These are phyloP conservation scores for Crepidodera aurea DNA, from an alignment of 2,888 invertebrate genomes.

Conservation along the genomic window DNA sequence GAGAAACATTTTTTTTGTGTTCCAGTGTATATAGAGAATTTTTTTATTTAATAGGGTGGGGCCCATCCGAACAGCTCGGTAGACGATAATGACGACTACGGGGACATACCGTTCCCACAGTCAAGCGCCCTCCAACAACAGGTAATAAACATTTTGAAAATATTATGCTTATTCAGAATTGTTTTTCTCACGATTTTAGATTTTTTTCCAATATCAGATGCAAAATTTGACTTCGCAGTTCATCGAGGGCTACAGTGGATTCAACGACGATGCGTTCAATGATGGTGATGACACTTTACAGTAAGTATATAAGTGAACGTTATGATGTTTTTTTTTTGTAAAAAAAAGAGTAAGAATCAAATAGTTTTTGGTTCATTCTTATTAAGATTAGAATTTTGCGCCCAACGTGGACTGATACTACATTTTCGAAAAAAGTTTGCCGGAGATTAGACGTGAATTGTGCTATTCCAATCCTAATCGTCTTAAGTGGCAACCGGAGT, in stretches of 20 bases:
- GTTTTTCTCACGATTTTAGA: conserved; percentile 55
- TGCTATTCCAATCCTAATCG: too few species aligned
- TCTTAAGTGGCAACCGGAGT: too few species aligned
- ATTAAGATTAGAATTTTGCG: too few species aligned
- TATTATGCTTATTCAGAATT: conserved; percentile 8
- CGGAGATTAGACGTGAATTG: too few species aligned
- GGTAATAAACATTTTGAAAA: conserved; percentile 51
- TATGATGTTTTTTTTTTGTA: too few species aligned
- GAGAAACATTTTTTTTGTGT: background rate
- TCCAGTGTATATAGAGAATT: too few species aligned
- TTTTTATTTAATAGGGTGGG: conserved; percentile 55
- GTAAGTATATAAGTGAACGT: conserved; percentile 62
- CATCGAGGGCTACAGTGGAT: conserved; percentile 68
- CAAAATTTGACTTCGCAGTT: conserved; percentile 70
- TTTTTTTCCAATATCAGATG: conserved; percentile 69
- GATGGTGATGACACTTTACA: conserved; percentile 66
- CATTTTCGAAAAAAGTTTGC: too few species aligned
- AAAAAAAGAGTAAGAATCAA: too few species aligned
- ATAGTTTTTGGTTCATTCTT: too few species aligned
- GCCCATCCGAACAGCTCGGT: conserved; percentile 61
- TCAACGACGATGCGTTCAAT: conserved; percentile 70
- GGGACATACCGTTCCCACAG: conserved; percentile 64
- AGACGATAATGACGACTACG: conserved; percentile 65
- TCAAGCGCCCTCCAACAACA: conserved; percentile 64
- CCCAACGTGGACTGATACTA: too few species aligned